phyloP scores from a whole-genome alignment of 2,113 vertebrate genomes.

The Microtus pennsylvanicus region DNA sequence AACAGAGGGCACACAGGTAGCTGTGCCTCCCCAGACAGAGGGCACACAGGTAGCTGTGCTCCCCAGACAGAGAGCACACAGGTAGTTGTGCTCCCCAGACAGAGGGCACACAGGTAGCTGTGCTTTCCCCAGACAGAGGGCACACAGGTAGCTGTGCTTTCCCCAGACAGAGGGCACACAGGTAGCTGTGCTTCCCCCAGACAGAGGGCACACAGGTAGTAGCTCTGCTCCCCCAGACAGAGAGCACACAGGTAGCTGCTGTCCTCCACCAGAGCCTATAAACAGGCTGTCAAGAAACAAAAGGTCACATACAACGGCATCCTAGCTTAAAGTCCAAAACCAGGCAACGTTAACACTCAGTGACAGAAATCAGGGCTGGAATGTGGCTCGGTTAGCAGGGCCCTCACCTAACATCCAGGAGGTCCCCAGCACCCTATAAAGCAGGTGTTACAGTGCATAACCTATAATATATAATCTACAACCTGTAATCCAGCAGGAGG shows the following conservation, averaged over 20 bases:
- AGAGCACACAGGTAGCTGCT: not conserved
- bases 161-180: no score
- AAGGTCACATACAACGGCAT: not conserved
- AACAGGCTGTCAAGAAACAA: not conserved
- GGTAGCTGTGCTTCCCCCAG: no score
- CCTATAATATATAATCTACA: not conserved
- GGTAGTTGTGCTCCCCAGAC: no score
- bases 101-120: not conserved
- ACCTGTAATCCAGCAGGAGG: not conserved
- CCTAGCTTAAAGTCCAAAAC: not conserved
- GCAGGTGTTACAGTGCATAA: not conserved
- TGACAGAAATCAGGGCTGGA: not conserved
- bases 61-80: no score
- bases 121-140: no score
- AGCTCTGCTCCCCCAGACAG: no score
- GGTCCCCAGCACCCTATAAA: not conserved
- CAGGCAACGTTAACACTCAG: not conserved
- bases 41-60: no score
- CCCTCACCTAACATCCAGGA: not conserved
- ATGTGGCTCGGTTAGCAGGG: not conserved
- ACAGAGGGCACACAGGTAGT: no score
- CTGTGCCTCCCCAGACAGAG: not conserved
- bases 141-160: not conserved
- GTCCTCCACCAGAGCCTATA: not conserved
- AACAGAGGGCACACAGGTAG: not conserved